These are phyloP conservation scores for Thryonomys swinderianus DNA, from an alignment of 2,113 vertebrate species.

Conservation along the genomic window DNA sequence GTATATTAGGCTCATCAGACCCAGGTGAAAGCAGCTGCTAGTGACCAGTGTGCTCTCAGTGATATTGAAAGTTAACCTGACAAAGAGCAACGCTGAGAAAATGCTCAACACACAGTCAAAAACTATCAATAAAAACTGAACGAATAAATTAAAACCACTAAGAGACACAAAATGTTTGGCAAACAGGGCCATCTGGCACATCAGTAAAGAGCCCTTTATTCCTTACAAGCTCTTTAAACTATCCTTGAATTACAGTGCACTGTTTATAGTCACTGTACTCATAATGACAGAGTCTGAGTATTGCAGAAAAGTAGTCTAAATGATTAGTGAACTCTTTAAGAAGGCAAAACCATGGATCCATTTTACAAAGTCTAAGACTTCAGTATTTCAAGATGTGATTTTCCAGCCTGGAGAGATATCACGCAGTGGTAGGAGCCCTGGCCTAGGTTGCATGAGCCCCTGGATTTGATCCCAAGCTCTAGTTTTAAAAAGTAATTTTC, in stretches of 20 bases:
- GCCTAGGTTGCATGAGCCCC: not conserved
- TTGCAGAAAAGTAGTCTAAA: not conserved
- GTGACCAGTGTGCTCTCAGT: not conserved
- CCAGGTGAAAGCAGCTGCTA: not conserved
- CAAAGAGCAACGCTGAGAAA: not conserved
- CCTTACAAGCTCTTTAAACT: not conserved
- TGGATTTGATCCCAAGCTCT: not conserved
- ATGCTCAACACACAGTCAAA: not conserved
- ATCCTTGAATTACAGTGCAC: constrained; percentile 13
- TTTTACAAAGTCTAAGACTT: not conserved
- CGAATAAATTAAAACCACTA: not conserved
- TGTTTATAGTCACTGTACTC: not conserved
- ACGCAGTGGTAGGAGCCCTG: not conserved
- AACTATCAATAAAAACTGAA: not conserved
- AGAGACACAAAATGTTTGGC: constrained; percentile 3
- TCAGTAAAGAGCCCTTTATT: not conserved
- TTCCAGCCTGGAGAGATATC: not conserved
- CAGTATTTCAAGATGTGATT: not conserved
- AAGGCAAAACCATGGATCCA: not conserved
- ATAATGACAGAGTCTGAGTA: not conserved
- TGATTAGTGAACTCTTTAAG: not conserved
- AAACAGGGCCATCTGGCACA: not conserved
- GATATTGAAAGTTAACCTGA: not conserved
- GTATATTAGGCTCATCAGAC: not conserved
- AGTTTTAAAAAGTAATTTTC: not conserved